Evolutionary conservation across 2,888 invertebrate genomes (phyloP).

Genomic region (Pyralis farinalis): DNA sequence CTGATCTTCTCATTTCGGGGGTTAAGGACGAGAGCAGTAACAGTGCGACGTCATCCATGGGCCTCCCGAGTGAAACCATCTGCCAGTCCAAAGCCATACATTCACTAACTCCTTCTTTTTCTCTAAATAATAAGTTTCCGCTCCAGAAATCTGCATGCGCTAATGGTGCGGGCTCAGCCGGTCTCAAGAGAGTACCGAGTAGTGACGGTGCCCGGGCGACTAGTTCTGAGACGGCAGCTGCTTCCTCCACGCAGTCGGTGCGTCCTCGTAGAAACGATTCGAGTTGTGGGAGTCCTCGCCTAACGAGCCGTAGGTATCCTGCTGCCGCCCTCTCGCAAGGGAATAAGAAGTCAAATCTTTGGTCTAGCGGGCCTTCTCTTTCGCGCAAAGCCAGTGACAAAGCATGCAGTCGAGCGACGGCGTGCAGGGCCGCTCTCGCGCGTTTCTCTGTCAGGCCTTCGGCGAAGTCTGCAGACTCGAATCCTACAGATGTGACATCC

Average conservation of each 20-base stretch:
- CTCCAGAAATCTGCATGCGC: slow-evolving; percentile 94
- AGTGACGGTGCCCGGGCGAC: slow-evolving; percentile 86
- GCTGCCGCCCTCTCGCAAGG: slow-evolving; percentile 90
- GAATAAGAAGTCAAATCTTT: slow-evolving; percentile 84
- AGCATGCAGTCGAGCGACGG: slow-evolving; percentile 87
- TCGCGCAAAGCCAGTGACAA: slow-evolving; percentile 82
- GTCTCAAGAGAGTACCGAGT: slow-evolving; percentile 85
- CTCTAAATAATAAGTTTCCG: slow-evolving; percentile 87
- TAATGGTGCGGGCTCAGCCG: slow-evolving; percentile 87
- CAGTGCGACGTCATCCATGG: slow-evolving; percentile 89
- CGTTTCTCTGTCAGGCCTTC: slow-evolving; percentile 83
- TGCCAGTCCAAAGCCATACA: slow-evolving; percentile 91
- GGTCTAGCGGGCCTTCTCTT: slow-evolving; percentile 68
- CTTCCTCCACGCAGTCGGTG: slow-evolving; percentile 82
- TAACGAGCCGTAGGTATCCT: slow-evolving; percentile 89
- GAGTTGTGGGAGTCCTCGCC: slow-evolving; percentile 88
- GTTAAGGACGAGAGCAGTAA: slow-evolving; percentile 87
- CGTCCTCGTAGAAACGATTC: slow-evolving; percentile 85
- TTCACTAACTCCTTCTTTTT: slow-evolving; percentile 70
- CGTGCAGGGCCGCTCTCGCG: slow-evolving; percentile 85
- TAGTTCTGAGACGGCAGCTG: slow-evolving; percentile 83
- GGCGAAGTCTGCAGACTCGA: slow-evolving; percentile 84
- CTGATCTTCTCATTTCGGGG: slow-evolving; percentile 84
- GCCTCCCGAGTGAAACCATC: slow-evolving; percentile 89
- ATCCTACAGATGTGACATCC: slow-evolving; percentile 85